Evolutionary conservation across 2,888 invertebrate genomes (phyloP).

Genomic region (Diplazon laetatorius): DNA sequence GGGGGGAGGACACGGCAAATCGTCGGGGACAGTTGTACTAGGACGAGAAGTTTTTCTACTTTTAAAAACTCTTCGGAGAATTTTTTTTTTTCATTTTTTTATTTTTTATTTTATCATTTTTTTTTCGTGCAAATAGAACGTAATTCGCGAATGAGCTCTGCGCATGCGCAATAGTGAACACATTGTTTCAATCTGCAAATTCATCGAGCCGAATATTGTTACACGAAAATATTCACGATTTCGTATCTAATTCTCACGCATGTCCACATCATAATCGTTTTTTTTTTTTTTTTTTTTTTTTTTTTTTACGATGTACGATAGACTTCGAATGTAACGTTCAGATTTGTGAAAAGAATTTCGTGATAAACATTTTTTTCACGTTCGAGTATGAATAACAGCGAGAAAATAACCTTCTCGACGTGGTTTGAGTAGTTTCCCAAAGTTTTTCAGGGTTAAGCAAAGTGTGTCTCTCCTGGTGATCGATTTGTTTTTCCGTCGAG

Average conservation of each 20-base stretch:
- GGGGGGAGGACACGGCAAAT: conserved; percentile 1
- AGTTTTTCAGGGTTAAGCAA: conserved; percentile 33
- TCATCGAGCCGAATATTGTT: not conserved
- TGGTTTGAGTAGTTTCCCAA: conserved; percentile 17
- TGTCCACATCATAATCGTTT: no score
- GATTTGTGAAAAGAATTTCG: not conserved
- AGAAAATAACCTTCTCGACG: not conserved
- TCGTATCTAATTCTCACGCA: no score
- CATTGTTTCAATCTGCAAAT: no score
- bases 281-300: no score
- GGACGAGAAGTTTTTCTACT: conserved; percentile 17
- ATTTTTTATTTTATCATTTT: no score
- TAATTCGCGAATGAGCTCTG: conserved; percentile 1
- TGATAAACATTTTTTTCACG: conserved; percentile 2
- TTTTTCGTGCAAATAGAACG: conserved; percentile 23
- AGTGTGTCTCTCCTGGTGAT: conserved; percentile 36
- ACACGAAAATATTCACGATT: no score
- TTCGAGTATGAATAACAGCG: not conserved
- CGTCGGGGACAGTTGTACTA: conserved; percentile 10
- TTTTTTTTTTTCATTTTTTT: no score
- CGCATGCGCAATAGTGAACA: no score
- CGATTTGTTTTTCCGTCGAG: conserved; percentile 32
- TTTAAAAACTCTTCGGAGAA: conserved; percentile 1
- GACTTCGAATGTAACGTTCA: not conserved
- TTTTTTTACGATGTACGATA: not conserved